Evolutionary conservation across 1,140 invertebrate genomes (phyloP).

Genomic region (Melanaphis sacchari): DNA sequence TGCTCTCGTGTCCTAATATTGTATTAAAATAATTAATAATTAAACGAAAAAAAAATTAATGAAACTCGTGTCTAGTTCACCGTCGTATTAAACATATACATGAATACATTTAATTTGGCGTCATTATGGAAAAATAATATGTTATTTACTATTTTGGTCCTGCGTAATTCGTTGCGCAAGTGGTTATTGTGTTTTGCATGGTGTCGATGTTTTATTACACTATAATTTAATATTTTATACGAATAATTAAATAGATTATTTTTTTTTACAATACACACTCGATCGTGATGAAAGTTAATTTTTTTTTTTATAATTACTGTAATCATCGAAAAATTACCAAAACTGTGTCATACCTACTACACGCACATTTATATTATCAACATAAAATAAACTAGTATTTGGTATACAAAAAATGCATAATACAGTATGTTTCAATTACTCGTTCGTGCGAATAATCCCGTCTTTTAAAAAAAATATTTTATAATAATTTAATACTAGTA

Average conservation of each 20-base stretch:
- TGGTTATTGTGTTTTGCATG: neutral
- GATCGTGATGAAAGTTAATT: slow-evolving; percentile 40
- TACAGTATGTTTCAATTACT: neutral
- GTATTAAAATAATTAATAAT: slow-evolving; percentile 13
- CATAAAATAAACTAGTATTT: neutral
- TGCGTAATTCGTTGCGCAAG: neutral
- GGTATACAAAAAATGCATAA: neutral
- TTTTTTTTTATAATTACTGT: slow-evolving; percentile 19
- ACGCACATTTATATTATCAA: slow-evolving; percentile 1
- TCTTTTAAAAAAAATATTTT: neutral
- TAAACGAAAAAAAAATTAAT: neutral
- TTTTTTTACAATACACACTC: neutral
- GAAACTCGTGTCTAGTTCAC: neutral
- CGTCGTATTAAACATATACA: too few relatives aligned
- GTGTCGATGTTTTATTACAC: slow-evolving; percentile 2
- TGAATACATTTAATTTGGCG: neutral
- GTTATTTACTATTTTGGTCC: neutral
- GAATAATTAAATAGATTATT: neutral
- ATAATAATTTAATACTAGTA: neutral
- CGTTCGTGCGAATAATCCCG: neutral
- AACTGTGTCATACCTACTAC: neutral
- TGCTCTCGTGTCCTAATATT: neutral
- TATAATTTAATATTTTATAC: slow-evolving; percentile 17
- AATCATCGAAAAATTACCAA: neutral
- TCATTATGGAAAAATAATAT: neutral